Conservation (phyloP, 1,140 invertebrate genomes). For the Micrasema minimum region DNA sequence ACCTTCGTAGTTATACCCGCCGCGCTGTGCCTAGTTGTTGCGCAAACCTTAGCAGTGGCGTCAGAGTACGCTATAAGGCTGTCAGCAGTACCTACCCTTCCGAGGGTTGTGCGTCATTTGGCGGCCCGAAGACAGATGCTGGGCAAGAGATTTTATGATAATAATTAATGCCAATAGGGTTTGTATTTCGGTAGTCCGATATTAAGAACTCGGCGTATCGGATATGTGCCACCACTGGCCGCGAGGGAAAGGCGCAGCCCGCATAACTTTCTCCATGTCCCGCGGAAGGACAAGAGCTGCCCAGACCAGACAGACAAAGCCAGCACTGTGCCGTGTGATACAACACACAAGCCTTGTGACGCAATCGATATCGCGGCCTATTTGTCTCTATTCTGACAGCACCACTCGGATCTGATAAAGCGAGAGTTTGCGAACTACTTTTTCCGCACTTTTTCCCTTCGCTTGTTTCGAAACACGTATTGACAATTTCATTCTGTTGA, state of each 20-base stretch:
- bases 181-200: too few species aligned
- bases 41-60: conserved; percentile 21
- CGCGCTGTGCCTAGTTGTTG: conserved; percentile 6
- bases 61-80: not conserved
- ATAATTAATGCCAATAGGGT: too few species aligned
- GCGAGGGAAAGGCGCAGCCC: conserved; percentile 23
- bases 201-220: too few species aligned
- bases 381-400: not conserved
- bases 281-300: conserved; percentile 14
- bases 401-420: not conserved
- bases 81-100: too few species aligned
- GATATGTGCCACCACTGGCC: not conserved
- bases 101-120: too few species aligned
- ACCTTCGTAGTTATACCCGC: not conserved
- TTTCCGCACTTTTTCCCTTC: conserved; percentile 3
- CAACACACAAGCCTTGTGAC: conserved; percentile 14
- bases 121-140: too few species aligned
- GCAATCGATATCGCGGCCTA: not conserved
- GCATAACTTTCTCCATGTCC: conserved; percentile 22
- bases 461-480: not conserved
- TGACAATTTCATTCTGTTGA: too few species aligned
- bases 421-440: not conserved
- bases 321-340: not conserved
- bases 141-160: too few species aligned
- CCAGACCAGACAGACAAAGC: not conserved